Conservation (phyloP, 2,797 vertebrate species). For the Oreonectes daqikongensis region DNA sequence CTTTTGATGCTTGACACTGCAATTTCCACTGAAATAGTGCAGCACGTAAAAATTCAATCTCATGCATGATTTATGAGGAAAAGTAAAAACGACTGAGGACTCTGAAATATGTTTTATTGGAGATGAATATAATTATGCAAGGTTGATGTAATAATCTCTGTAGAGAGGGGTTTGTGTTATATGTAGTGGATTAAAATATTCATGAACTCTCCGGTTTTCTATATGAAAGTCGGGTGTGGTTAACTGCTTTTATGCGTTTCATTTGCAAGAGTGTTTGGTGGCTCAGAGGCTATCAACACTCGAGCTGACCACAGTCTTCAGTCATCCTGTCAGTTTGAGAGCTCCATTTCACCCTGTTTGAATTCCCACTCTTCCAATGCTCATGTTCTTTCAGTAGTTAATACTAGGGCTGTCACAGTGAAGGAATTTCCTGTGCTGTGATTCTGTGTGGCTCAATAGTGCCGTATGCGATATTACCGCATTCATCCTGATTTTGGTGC, state of each 20-base stretch:
- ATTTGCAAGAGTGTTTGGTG: not conserved
- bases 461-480: no score
- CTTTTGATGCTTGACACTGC: constrained; percentile 41
- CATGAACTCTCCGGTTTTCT: constrained; percentile 22
- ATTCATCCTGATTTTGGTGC: no score
- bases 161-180: constrained; percentile 32
- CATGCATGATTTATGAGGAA: constrained; percentile 53
- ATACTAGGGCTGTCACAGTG: no score
- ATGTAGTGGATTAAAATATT: constrained; percentile 17
- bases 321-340: not conserved
- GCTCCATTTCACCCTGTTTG: not conserved
- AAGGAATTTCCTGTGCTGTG: no score
- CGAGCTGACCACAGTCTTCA: not conserved
- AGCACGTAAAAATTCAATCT: constrained; percentile 28
- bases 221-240: constrained; percentile 32
- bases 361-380: not conserved
- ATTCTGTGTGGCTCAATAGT: no score
- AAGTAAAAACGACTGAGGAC: constrained; percentile 39
- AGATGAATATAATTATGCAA: constrained; percentile 40
- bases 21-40: constrained; percentile 46
- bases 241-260: constrained; percentile 4
- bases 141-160: constrained; percentile 50
- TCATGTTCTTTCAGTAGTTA: not conserved
- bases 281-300: constrained; percentile 4
- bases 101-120: constrained; percentile 39